Conservation (phyloP, 2,113 vertebrate genomes). For the Phyllostomus hastatus region DNA sequence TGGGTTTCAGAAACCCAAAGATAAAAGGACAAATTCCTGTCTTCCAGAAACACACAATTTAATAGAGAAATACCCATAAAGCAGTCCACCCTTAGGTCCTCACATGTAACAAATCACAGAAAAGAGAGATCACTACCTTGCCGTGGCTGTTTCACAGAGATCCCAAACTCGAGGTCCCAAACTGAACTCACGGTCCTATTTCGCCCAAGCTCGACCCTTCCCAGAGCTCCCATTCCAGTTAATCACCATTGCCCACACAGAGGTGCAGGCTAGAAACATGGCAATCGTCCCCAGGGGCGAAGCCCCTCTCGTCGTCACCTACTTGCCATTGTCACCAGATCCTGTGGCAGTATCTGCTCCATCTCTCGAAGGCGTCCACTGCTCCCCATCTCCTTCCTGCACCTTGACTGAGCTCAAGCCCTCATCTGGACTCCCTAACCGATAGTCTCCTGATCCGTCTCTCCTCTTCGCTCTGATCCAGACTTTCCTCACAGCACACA, state of each 20-base stretch:
- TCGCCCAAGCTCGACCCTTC: background rate
- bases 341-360: background rate
- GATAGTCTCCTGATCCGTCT: background rate
- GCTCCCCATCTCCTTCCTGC: background rate
- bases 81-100: background rate
- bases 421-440: background rate
- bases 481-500: background rate
- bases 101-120: background rate
- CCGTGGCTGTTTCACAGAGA: background rate
- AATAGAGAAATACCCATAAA: background rate
- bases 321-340: too few species aligned
- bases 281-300: fast-evolving
- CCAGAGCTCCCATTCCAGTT: background rate
- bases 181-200: background rate
- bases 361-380: background rate
- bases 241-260: background rate
- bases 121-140: background rate
- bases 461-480: background rate
- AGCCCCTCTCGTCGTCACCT: too few species aligned
- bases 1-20: background rate
- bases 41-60: background rate
- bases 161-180: background rate
- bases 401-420: background rate
- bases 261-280: background rate
- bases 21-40: background rate